These are phyloP conservation scores for Myiotriccus ornatus DNA, from an alignment of 2,797 vertebrate species.

Conservation along the genomic window DNA sequence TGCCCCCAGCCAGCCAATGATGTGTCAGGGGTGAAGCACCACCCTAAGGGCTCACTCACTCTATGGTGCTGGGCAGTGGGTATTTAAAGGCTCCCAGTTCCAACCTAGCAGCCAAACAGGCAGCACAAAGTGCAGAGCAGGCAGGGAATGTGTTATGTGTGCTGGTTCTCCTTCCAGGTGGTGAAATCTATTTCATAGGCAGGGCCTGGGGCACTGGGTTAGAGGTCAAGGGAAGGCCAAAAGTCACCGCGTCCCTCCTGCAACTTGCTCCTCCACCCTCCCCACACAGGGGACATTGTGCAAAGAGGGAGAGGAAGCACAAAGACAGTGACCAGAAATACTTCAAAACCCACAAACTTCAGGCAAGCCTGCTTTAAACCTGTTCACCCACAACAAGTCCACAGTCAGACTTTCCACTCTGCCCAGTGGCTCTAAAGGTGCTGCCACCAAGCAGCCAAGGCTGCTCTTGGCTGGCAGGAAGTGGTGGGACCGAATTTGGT, in stretches of 20 bases:
- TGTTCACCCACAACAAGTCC: background rate
- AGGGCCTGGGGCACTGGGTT: constrained; percentile 28
- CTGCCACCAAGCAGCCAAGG: background rate
- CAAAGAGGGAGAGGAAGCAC: constrained; percentile 14
- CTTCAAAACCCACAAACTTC: background rate
- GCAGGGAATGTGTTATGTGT: background rate
- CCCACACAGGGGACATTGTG: background rate
- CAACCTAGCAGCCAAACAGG: background rate
- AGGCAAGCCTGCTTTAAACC: background rate
- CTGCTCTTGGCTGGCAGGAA: background rate
- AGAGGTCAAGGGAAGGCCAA: constrained; percentile 56
- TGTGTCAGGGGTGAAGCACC: background rate
- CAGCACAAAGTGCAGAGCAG: background rate
- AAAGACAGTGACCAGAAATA: background rate
- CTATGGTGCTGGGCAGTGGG: background rate
- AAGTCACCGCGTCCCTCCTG: background rate
- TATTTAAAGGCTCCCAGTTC: background rate
- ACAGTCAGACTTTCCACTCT: background rate
- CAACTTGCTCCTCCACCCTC: background rate
- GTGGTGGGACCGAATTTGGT: background rate
- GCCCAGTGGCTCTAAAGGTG: background rate
- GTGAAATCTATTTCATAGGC: background rate
- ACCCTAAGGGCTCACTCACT: background rate
- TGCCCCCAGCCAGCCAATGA: background rate
- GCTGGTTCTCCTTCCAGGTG: background rate